Conservation (phyloP, 2,113 vertebrate genomes). For the Uria lomvia region DNA sequence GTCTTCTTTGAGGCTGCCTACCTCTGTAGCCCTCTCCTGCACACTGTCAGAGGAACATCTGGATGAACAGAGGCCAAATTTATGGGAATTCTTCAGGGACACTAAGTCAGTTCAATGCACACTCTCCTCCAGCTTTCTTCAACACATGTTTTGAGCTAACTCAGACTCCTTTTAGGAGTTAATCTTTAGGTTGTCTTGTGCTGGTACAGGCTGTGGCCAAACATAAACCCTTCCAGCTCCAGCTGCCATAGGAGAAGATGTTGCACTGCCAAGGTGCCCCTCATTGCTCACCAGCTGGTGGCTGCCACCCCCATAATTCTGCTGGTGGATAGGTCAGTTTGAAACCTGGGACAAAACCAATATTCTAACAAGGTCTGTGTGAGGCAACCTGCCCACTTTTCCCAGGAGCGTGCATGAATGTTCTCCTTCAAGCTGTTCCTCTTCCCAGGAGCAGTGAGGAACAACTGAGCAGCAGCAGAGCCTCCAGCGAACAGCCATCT, state of each 20-base stretch:
- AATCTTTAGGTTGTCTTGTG: background rate
- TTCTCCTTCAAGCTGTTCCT: background rate
- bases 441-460: background rate
- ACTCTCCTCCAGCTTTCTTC: background rate
- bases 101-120: background rate
- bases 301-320: background rate
- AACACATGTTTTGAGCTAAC: background rate
- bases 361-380: background rate
- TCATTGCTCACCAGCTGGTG: background rate
- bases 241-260: background rate
- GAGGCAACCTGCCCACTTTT: background rate
- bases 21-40: background rate
- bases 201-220: background rate
- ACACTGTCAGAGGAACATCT: background rate
- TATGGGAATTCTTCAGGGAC: background rate
- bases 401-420: fast-evolving
- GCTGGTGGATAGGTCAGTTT: fast-evolving
- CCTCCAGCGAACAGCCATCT: background rate
- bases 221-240: background rate
- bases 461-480: background rate
- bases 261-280: background rate
- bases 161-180: background rate
- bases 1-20: background rate
- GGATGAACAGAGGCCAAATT: background rate
- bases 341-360: background rate